Conservation (phyloP, 2,113 vertebrate species). For the Callithrix jacchus region DNA sequence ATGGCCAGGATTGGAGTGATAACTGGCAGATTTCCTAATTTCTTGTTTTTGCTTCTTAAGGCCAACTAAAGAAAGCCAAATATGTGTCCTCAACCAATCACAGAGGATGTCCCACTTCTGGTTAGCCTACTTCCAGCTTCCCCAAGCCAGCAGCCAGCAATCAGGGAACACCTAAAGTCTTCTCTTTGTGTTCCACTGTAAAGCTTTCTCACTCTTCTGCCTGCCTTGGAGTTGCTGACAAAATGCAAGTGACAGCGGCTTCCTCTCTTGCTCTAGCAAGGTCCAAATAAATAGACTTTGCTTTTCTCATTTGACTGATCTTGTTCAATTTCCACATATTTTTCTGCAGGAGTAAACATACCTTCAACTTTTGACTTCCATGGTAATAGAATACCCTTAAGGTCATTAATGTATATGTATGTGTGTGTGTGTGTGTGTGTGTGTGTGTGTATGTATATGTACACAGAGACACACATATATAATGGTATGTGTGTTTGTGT, state of each 20-base stretch:
- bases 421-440: no score
- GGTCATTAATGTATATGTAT: rapidly evolving
- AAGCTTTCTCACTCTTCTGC: neutral
- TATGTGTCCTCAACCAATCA: neutral
- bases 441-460: neutral
- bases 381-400: neutral
- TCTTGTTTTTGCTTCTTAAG: neutral
- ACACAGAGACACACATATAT: no score
- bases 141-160: neutral
- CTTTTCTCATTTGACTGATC: neutral
- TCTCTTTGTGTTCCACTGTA: neutral
- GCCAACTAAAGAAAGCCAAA: neutral
- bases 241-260: neutral
- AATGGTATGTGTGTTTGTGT: neutral
- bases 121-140: neutral
- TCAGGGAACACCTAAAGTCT: neutral
- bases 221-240: neutral
- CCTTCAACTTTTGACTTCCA: neutral
- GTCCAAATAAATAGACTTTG: neutral
- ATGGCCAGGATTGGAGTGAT: neutral
- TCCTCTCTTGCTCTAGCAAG: neutral
- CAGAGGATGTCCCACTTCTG: neutral
- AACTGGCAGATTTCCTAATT: neutral
- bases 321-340: neutral
- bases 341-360: neutral